Evolutionary conservation across 1,140 invertebrate species (phyloP).

Genomic region (Paramacrobiotus metropolitanus): DNA sequence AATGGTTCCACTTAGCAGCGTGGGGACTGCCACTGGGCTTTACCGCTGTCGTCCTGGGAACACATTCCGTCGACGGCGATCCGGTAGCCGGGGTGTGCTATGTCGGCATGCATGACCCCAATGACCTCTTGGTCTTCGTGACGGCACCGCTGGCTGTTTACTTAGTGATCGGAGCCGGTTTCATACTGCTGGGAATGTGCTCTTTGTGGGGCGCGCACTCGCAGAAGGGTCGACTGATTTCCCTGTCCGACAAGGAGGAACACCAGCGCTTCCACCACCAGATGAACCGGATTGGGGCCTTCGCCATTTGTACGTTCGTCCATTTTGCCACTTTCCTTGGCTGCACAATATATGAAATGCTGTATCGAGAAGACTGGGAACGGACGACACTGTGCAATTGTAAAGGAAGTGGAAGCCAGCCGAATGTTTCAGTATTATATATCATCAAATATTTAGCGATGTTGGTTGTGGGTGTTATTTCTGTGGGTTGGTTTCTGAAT

Average conservation of each 20-base stretch:
- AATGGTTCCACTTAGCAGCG: constrained; percentile 71
- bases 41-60: constrained; percentile 51
- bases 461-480: constrained; percentile 33
- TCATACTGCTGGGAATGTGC: constrained; percentile 21
- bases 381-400: constrained; percentile 24
- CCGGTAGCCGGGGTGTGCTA: constrained; percentile 26
- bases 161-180: constrained; percentile 20
- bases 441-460: constrained; percentile 27
- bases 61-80: constrained; percentile 55
- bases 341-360: constrained; percentile 25
- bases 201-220: constrained; percentile 22
- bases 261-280: constrained; percentile 21
- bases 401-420: constrained; percentile 17
- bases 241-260: constrained; percentile 15
- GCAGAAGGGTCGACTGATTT: constrained; percentile 20
- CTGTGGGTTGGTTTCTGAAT: constrained; percentile 37
- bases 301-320: constrained; percentile 27
- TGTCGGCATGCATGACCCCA: constrained; percentile 53
- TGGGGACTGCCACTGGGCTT: constrained; percentile 67
- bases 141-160: constrained; percentile 52
- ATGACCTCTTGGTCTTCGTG: constrained; percentile 50
- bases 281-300: constrained; percentile 26
- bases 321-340: constrained; percentile 22
- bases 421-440: constrained; percentile 26
- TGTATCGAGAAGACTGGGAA: constrained; percentile 36